phyloP scores from a whole-genome alignment of 2,888 invertebrate genomes.

The Pelosia muscerda region DNA sequence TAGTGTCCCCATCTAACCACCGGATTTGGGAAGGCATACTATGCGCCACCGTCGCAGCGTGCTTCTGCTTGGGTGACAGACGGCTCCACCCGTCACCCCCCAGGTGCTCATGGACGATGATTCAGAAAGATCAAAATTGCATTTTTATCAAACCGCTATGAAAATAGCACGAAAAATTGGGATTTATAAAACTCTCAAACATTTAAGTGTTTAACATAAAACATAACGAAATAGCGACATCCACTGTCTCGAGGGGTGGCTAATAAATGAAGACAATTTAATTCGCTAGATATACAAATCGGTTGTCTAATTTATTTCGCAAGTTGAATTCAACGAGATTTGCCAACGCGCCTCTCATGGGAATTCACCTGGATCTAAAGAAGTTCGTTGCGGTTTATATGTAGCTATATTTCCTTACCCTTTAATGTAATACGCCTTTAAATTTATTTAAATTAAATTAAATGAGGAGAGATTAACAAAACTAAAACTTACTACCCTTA shows the following conservation, averaged over 20 bases:
- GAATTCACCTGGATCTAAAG: slow-evolving; percentile 47
- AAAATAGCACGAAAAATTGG: neutral
- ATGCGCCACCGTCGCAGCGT: too few relatives aligned
- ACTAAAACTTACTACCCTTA: too few relatives aligned
- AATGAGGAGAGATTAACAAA: too few relatives aligned
- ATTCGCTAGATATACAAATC: slow-evolving; percentile 73
- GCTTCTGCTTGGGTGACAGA: too few relatives aligned
- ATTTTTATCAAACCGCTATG: neutral
- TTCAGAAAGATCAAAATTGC: too few relatives aligned
- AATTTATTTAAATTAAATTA: too few relatives aligned
- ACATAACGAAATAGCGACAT: slow-evolving; percentile 45
- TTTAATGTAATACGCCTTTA: neutral
- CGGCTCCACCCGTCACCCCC: too few relatives aligned
- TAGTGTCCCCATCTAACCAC: too few relatives aligned
- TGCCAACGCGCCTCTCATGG: slow-evolving; percentile 57
- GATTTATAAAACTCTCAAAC: slow-evolving; percentile 12
- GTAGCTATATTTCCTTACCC: neutral
- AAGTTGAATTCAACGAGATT: slow-evolving; percentile 66
- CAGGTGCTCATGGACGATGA: too few relatives aligned
- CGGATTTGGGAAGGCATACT: too few relatives aligned
- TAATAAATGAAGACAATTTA: slow-evolving; percentile 79
- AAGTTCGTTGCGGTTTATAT: slow-evolving; percentile 15
- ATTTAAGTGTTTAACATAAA: slow-evolving; percentile 24
- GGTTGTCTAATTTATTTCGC: slow-evolving; percentile 74
- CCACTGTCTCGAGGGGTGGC: slow-evolving; percentile 49